phyloP scores from a whole-genome alignment of 2,888 invertebrate genomes.

The Chesias legatella region DNA sequence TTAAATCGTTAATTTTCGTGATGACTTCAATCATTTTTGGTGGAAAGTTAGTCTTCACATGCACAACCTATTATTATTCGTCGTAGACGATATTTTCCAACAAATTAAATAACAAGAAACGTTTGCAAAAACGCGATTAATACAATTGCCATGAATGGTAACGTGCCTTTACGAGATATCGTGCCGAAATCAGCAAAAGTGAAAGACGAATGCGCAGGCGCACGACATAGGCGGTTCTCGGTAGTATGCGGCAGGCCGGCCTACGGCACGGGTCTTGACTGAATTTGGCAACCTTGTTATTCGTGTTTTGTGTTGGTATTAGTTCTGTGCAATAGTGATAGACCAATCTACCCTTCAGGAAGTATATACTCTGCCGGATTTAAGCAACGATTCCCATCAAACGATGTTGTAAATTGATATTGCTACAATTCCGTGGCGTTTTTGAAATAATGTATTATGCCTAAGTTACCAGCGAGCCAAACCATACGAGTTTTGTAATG shows the following conservation, averaged over 20 bases:
- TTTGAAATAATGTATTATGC: too few relatives aligned
- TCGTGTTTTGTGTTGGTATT: too few relatives aligned
- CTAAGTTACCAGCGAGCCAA: too few relatives aligned
- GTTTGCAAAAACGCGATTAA: constrained; percentile 20
- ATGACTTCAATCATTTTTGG: not conserved
- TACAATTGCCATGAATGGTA: constrained; percentile 25
- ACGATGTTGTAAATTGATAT: too few relatives aligned
- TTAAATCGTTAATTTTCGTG: too few relatives aligned
- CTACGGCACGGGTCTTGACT: constrained; percentile 49
- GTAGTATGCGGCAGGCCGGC: constrained; percentile 59
- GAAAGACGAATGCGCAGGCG: constrained; percentile 64
- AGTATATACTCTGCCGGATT: too few relatives aligned
- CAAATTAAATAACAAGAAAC: constrained; percentile 13
- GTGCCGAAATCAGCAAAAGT: constrained; percentile 50
- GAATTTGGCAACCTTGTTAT: constrained; percentile 2
- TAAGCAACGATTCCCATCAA: too few relatives aligned
- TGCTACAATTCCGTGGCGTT: too few relatives aligned
- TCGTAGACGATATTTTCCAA: constrained; percentile 5
- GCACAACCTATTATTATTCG: too few relatives aligned
- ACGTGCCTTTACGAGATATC: constrained; percentile 33
- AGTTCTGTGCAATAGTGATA: too few relatives aligned
- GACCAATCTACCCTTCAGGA: too few relatives aligned
- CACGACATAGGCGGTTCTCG: constrained; percentile 37
- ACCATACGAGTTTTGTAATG: too few relatives aligned
- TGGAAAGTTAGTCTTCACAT: constrained; percentile 4